phyloP scores from a whole-genome alignment of 2,113 vertebrate species.

The Amia ocellicauda region DNA sequence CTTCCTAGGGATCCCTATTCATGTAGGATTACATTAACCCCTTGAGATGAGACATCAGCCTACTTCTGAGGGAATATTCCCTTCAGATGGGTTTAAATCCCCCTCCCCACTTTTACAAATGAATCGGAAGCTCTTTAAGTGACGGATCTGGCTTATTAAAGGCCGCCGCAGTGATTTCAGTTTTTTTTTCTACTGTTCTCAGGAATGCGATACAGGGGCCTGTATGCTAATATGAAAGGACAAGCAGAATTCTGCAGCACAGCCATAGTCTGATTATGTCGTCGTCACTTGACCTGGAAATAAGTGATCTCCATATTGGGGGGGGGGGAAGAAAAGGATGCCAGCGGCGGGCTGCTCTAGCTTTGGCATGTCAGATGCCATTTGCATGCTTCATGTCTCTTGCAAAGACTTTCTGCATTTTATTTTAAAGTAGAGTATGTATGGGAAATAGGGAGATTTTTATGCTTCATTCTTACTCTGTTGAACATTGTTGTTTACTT shows the following conservation, averaged over 20 bases:
- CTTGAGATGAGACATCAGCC: not conserved
- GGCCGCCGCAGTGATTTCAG: too few relatives aligned
- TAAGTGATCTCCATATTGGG: slow-evolving; percentile 13
- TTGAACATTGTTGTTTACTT: not conserved
- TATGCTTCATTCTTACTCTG: not conserved
- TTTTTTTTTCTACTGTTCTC: not conserved
- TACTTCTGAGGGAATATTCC: not conserved
- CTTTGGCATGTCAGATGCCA: slow-evolving; percentile 12
- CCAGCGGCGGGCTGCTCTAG: slow-evolving; percentile 13
- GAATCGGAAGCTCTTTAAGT: slow-evolving; percentile 28
- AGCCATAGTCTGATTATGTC: slow-evolving; percentile 43
- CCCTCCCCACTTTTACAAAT: slow-evolving; percentile 41
- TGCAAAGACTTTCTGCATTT: not conserved
- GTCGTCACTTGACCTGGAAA: slow-evolving; percentile 51
- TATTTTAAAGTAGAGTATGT: too few relatives aligned
- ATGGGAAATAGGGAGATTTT: too few relatives aligned
- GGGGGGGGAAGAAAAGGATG: slow-evolving; percentile 2
- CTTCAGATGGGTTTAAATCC: not conserved
- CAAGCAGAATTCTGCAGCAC: slow-evolving; percentile 36
- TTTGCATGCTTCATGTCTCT: slow-evolving; percentile 35
- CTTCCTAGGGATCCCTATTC: not conserved
- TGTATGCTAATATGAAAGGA: slow-evolving; percentile 39
- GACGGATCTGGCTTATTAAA: slow-evolving; percentile 9
- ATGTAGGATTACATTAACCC: not conserved
- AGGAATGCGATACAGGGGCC: not conserved